Percentiles rank a stretch among this genome's conserved stretches.
These are phyloP conservation scores for Lutraria rhynchaena DNA, from an alignment of 1,140 invertebrate species.

Conservation along the genomic window DNA sequence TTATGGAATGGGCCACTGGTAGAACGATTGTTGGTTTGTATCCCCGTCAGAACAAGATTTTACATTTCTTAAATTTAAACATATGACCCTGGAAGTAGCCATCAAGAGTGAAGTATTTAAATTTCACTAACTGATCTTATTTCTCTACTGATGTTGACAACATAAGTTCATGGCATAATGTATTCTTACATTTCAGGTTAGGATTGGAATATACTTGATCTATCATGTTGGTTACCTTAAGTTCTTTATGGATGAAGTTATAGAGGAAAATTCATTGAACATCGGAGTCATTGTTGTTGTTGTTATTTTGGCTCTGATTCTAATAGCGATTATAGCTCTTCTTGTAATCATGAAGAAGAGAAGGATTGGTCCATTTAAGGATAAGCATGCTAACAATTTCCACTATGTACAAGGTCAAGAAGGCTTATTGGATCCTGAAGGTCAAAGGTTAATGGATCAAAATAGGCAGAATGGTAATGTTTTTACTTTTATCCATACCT, in stretches of 20 bases:
- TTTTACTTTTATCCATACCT: too few species aligned
- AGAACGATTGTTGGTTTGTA: too few species aligned
- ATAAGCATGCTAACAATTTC: constrained; percentile 18
- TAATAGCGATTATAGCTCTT: constrained; percentile 66
- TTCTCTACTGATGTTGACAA: too few species aligned
- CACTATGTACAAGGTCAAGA: constrained; percentile 24
- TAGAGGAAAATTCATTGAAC: not conserved
- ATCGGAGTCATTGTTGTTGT: constrained; percentile 60
- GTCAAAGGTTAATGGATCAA: constrained; percentile 66
- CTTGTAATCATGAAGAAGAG: constrained; percentile 68
- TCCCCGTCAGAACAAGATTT: too few species aligned
- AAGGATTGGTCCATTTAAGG: constrained; percentile 67
- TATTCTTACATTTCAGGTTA: constrained; percentile 72
- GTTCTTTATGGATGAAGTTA: constrained; percentile 20
- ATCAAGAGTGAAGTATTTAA: too few species aligned
- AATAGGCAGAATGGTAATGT: constrained; percentile 68
- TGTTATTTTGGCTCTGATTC: constrained; percentile 61
- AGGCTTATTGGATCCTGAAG: constrained; percentile 50
- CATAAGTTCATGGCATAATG: too few species aligned
- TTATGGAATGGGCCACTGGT: too few species aligned
- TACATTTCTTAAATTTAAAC: too few species aligned
- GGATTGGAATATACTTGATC: constrained; percentile 64
- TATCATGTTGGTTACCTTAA: constrained; percentile 71
- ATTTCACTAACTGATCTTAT: not conserved
- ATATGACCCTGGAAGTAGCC: too few species aligned